Base-by-base conservation (phyloP, 2,888 invertebrate genomes). In the Xanthostigma xanthostigma region DNA sequence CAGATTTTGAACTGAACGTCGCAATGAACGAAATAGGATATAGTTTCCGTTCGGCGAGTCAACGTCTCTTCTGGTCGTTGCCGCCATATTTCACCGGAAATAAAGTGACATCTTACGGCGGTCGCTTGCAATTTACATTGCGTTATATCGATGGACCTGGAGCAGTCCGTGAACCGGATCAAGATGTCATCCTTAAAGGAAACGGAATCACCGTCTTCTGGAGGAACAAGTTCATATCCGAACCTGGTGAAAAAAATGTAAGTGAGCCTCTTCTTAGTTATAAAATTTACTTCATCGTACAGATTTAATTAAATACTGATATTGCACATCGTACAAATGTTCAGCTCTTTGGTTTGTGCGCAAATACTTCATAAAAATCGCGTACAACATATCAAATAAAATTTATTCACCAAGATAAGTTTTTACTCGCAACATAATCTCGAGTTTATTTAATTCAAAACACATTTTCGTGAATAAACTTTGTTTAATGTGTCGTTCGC, bases 21-120 rank as follows among this genome's bases (percentile, higher is more conserved):
- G 68, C 69, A 2, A 65, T 65, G 57, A 84, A 82, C 57, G 76
- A 76, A 65, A 79, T 79, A 53, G 74, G 76, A 12, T 81, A 79
- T 57, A 66, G 64, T 1, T 74, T 74, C 55, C 57, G 70, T 53
- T 69, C 70, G 8, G 53, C 63, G 53, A 54, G 66, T 49, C 61
- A 73, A 59, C 59, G 75, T 58, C 67, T 80, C 41, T 89, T 79
- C 66, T 89, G 88, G 88, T 82, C 84, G 2, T 64, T 90, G 27
- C 87, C 88, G 8, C 63, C 75, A 37, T 67, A 68, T 38, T 79
- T 84, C 57, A 75, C 79, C 37, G 85, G 84, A 40, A 82, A 85
- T 60, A 73, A 87, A 69, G 73, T 94, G 8, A 75, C 84, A 49
- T 91, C 94, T 0, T 95, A 94, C 62, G 93, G 93, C 1, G 94